These are phyloP conservation scores for Drosophila truncata DNA, from an alignment of 1,140 invertebrate genomes.

Conservation along the genomic window DNA sequence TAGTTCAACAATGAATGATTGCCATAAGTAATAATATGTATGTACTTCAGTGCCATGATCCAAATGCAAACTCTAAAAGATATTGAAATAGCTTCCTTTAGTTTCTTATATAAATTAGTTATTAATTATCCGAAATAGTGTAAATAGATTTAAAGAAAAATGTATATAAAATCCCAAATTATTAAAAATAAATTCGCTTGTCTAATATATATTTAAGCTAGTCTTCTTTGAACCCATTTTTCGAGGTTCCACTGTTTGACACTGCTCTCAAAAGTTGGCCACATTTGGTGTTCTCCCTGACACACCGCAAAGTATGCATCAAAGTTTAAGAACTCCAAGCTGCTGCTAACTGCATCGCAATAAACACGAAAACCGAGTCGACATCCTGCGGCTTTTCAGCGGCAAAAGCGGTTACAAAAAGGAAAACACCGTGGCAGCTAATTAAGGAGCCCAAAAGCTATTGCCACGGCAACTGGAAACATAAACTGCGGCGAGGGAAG, in stretches of 20 bases:
- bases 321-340: background rate
- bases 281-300: background rate
- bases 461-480: constrained; percentile 24
- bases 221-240: too few relatives aligned
- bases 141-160: too few relatives aligned
- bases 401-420: background rate
- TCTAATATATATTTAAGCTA: too few relatives aligned
- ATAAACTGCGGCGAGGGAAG: constrained; percentile 13
- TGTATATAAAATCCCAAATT: too few relatives aligned
- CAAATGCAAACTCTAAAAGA: too few relatives aligned
- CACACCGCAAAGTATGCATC: constrained; percentile 61
- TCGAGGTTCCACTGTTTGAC: constrained; percentile 1
- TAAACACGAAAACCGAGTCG: background rate
- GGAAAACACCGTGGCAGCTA: constrained; percentile 28
- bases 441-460: constrained; percentile 27
- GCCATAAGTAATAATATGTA: too few relatives aligned
- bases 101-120: background rate
- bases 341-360: background rate
- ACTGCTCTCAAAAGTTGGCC: background rate
- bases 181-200: background rate
- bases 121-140: too few relatives aligned
- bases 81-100: background rate
- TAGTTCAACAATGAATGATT: too few relatives aligned
- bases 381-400: constrained; percentile 17
- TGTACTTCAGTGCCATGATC: too few relatives aligned